Base-by-base conservation (phyloP, 1,140 invertebrate genomes). In the Zaprionus kolodkinae region DNA sequence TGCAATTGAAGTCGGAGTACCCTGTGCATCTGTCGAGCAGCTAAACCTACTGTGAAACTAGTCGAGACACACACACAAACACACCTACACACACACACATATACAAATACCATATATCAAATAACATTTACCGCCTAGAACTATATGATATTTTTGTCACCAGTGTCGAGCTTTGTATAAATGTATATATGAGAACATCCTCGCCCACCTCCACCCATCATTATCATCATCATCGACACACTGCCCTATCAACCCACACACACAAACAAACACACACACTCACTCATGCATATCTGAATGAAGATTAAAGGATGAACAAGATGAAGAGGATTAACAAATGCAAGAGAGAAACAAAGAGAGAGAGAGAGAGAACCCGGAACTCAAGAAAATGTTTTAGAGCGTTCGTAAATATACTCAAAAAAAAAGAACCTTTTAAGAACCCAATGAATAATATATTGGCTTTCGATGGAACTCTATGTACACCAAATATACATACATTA, bases 21-120 rank as follows among this genome's bases (percentile, higher is more conserved):
- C 30, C 40, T 13, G 45, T 10, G 30, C 36, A 25, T 25, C 33
- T 35, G 38, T 48, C 45, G 66, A 76, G 50, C 72, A 72, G 52
- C 45, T 30, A 6, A 76, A 86, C 69, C 79, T 88, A 65, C 35
- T 88, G 73, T 72, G 81, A 76, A 74, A 88, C 83, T 86, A 86
- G 83, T 86, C 83, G 67, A 75, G 60, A 64, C 27, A n/a, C 7
- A 9, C 40, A 45, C n/a, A 45, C n/a, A 13, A 43, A 36, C 36
- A 45, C 25, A 36, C 62, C n/a, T n/a, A 30, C 27, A 1, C 1
- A 30, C 27, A 30, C 27, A 30, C 27, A 30, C 36, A 17, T 38
- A 35, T 25, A 30, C 36, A 17, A 27, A 35, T 25, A 30, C 15
- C 40, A 17, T 40, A 55, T 15, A 40, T 40, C 12, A 52, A 13